A percentile compares a stretch with the other conserved stretches of the same genome.
Conservation (phyloP, 1,140 invertebrate genomes). For the Teleopsis dalmanni region DNA sequence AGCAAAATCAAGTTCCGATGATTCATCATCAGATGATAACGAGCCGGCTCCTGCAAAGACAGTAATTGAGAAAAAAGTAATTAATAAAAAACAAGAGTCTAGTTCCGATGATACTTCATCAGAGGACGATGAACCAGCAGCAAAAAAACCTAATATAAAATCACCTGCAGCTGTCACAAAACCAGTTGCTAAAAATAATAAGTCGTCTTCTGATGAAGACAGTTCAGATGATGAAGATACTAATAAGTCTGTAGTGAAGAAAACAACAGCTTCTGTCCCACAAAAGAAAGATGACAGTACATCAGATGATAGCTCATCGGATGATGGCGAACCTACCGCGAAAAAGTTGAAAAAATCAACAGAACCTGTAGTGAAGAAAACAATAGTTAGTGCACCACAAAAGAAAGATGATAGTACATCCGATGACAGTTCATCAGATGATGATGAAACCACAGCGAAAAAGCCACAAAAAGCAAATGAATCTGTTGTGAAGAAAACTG, state of each 20-base stretch:
- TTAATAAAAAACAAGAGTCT: slow-evolving; percentile 8
- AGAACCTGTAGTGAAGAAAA: slow-evolving; percentile 12
- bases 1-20: slow-evolving; percentile 43
- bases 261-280: slow-evolving; percentile 15
- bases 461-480: slow-evolving; percentile 28
- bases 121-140: slow-evolving; percentile 19
- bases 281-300: slow-evolving; percentile 45
- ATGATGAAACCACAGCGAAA: slow-evolving; percentile 24
- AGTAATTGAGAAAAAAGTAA: too few relatives aligned
- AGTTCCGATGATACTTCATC: slow-evolving; percentile 23
- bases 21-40: slow-evolving; percentile 35
- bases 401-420: slow-evolving; percentile 25
- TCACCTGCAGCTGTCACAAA: slow-evolving; percentile 17
- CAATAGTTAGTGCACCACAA: slow-evolving; percentile 11
- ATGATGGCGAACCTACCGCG: slow-evolving; percentile 27
- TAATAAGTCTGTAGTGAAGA: slow-evolving; percentile 29
- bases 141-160: slow-evolving; percentile 24
- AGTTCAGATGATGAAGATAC: slow-evolving; percentile 23
- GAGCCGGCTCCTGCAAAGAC: slow-evolving; percentile 4
- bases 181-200: slow-evolving; percentile 22
- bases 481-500: slow-evolving; percentile 13
- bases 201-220: slow-evolving; percentile 22
- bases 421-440: slow-evolving; percentile 39
- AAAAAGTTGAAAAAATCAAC: slow-evolving; percentile 26
- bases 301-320: slow-evolving; percentile 42